These are phyloP conservation scores for Embidobia sp. DNA, from an alignment of 2,888 invertebrate genomes.

Conservation along the genomic window DNA sequence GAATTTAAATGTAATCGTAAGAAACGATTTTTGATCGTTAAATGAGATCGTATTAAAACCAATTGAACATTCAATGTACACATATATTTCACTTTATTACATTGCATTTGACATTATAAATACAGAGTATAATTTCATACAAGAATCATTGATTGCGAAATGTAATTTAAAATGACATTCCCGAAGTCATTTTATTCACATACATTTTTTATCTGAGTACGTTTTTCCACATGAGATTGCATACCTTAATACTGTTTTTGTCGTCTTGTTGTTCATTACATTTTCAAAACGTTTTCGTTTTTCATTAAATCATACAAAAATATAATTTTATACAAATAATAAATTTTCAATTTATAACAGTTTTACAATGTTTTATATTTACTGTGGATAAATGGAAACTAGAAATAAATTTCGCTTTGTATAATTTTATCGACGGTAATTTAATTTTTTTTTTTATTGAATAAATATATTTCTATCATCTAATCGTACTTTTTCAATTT, in stretches of 20 bases:
- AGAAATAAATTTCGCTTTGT: conserved; percentile 21
- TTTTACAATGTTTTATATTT: conserved; percentile 10
- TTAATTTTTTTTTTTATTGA: no score
- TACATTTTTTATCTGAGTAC: no score
- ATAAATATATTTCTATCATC: no score
- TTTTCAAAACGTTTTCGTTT: conserved; percentile 9
- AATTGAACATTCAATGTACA: conserved; percentile 19
- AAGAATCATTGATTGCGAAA: not conserved
- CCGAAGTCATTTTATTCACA: conserved; percentile 5
- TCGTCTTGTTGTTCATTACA: not conserved
- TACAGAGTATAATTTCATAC: conserved; percentile 21
- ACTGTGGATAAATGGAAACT: conserved; percentile 32
- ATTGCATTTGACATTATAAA: conserved; percentile 35
- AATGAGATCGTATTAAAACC: no score
- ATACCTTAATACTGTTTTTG: conserved; percentile 22
- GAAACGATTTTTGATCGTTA: no score
- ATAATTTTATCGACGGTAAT: no score
- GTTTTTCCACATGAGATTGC: no score
- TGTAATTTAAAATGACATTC: not conserved
- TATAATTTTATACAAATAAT: conserved; percentile 40
- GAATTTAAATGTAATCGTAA: no score
- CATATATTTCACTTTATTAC: conserved; percentile 40
- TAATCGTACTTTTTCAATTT: no score
- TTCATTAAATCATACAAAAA: conserved; percentile 34
- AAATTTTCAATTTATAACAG: conserved; percentile 20